Conservation (phyloP, 2,797 vertebrate genomes). For the Chaetodon trifasciatus region DNA sequence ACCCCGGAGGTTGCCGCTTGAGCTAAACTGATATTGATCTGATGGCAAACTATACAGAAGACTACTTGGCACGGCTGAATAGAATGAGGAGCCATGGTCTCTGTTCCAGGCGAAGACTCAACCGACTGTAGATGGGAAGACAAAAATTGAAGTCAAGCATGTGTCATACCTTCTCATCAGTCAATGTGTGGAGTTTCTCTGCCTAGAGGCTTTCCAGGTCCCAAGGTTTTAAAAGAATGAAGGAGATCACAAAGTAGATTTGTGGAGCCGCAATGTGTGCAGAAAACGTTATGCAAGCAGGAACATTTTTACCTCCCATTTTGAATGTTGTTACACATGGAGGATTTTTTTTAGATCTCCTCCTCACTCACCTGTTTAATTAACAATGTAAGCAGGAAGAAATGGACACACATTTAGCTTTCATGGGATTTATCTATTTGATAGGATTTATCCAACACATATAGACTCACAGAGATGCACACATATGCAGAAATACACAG, state of each 20-base stretch:
- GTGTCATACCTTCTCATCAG: slow-evolving; percentile 59
- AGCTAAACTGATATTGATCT: slow-evolving; percentile 63
- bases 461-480: neutral
- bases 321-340: slow-evolving; percentile 11
- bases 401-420: neutral
- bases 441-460: neutral
- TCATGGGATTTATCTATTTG: slow-evolving; percentile 6
- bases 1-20: neutral
- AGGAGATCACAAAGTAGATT: slow-evolving; percentile 44
- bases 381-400: neutral
- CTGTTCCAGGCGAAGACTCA: slow-evolving; percentile 48
- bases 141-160: slow-evolving; percentile 61
- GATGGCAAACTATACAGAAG: slow-evolving; percentile 64
- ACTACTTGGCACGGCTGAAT: slow-evolving; percentile 45
- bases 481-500: neutral
- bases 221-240: slow-evolving; percentile 43
- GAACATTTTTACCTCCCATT: slow-evolving; percentile 18
- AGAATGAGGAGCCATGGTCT: slow-evolving; percentile 37
- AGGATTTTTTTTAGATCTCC: slow-evolving; percentile 5
- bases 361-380: neutral
- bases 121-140: slow-evolving; percentile 47
- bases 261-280: slow-evolving; percentile 16
- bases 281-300: slow-evolving; percentile 21
- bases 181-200: slow-evolving; percentile 42
- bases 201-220: slow-evolving; percentile 46